Percentiles rank a stretch among this genome's conserved stretches.
phyloP scores from a whole-genome alignment of 2,113 vertebrate species.

The Calyptommatus sinebrachiatus region DNA sequence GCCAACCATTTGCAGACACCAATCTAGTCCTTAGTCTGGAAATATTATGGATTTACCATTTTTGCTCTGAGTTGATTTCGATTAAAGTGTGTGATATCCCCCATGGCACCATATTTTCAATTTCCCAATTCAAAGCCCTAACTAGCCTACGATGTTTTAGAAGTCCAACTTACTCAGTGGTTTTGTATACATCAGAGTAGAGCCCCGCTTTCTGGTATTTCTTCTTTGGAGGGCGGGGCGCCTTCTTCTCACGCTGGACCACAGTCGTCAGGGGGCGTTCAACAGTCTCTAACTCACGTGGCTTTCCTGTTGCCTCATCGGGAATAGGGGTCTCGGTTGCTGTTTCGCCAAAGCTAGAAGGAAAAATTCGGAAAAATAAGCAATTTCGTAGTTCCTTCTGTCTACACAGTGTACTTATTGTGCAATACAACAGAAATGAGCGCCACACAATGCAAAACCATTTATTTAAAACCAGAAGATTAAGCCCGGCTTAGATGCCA shows the following conservation, averaged over 20 bases:
- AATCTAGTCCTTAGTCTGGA: background rate
- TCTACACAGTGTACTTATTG: too few species aligned
- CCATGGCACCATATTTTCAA: background rate
- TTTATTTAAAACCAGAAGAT: too few species aligned
- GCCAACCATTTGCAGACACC: too few species aligned
- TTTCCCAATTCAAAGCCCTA: background rate
- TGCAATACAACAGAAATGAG: too few species aligned
- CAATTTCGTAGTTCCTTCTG: background rate
- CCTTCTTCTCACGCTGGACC: constrained; percentile 81
- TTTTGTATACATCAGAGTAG: constrained; percentile 97
- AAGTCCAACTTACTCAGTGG: constrained; percentile 83
- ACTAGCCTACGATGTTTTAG: constrained; percentile 8
- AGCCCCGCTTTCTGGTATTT: constrained; percentile 94
- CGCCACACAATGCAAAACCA: too few species aligned
- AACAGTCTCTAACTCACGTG: constrained; percentile 58
- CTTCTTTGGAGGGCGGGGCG: constrained; percentile 84
- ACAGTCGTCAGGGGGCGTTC: constrained; percentile 66
- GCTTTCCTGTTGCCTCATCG: constrained; percentile 69
- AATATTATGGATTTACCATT: background rate
- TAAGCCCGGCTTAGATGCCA: too few species aligned
- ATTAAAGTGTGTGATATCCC: background rate
- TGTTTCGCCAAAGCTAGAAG: constrained; percentile 78
- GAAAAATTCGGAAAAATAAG: constrained; percentile 42
- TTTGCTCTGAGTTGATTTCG: background rate
- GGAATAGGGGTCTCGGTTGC: constrained; percentile 64